phyloP scores from a whole-genome alignment of 2,113 vertebrate species.

The Leptodactylus fuscus region DNA sequence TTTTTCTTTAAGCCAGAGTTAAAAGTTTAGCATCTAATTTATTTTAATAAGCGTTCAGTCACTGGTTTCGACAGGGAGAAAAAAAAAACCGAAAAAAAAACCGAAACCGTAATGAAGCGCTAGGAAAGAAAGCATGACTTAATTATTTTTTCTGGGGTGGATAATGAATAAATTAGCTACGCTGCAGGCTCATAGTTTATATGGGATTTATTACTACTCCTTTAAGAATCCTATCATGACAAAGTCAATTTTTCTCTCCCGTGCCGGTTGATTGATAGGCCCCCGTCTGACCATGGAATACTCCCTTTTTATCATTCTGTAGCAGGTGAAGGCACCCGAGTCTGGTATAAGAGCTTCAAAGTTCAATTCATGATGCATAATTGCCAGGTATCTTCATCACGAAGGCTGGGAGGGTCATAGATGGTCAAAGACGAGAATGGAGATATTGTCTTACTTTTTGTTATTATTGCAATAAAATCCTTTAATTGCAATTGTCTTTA shows the following conservation, averaged over 20 bases:
- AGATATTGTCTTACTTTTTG: not conserved
- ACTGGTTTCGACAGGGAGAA: constrained; percentile 71
- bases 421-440: not conserved
- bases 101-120: constrained; percentile 76
- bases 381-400: not conserved
- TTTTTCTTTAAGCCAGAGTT: constrained; percentile 80
- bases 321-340: constrained; percentile 55
- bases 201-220: constrained; percentile 80
- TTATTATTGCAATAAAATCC: not conserved
- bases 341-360: constrained; percentile 33
- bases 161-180: constrained; percentile 86
- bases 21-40: constrained; percentile 84
- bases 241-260: constrained; percentile 78
- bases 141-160: constrained; percentile 81
- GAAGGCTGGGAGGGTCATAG: not conserved
- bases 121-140: constrained; percentile 77
- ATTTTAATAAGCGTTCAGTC: constrained; percentile 81
- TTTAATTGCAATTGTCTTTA: not conserved
- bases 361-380: not conserved
- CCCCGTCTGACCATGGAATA: constrained; percentile 45
- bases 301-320: constrained; percentile 70
- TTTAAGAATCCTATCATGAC: constrained; percentile 80
- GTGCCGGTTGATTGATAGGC: constrained; percentile 72
- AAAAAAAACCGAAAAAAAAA: constrained; percentile 69
- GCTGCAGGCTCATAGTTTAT: constrained; percentile 75